Evolutionary conservation across 1,140 invertebrate genomes (phyloP), one percentile per base, ranked within the genome.

Genomic region (Cataglyphis hispanica): DNA sequence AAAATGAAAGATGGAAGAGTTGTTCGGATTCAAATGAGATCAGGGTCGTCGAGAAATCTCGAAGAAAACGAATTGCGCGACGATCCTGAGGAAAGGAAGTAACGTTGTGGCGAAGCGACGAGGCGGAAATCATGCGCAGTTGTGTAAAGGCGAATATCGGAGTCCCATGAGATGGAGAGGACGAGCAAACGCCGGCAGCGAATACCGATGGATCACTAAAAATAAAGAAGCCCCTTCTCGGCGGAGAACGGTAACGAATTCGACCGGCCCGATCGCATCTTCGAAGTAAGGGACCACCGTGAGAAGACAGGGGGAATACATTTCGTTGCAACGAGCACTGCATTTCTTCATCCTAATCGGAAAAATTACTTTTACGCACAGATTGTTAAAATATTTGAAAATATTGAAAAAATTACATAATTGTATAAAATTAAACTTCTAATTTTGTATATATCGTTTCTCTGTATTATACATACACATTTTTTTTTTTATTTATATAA

Each of bases 161-260:
- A 43, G 10, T 43, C 40, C 7, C 10, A 10, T 43, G 13, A 63
- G 34, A 11, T 8, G 4, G 8, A 63, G 58, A 60, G 19, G 43
- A 63, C 13, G 11, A 43, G 19, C n/a, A 37, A 27, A 7, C 46
- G 13, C 46, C 46, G 46, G 46, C 7, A 27, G 1, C 7, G 19
- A 84, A 77, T 76, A 50, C 25, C 66, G 81, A 50, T 78, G 67
- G 56, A 86, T 85, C 37, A 27, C 40, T 89, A 88, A 88, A 89
- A 88, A 89, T 89, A 88, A 86, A 86, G 88, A 86, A 88, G 84
- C 64, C 84, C 83, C 56, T 63, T 85, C 50, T 69, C 53, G 61
- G 53, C 75, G 50, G 63, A 61, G 16, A 50, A 50, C 16, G 46
- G 58, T 60, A 88, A 89, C 83, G 69, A 88, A 81, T 69, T 70